Evolutionary conservation across 2,113 vertebrate genomes (phyloP), one percentile per base, ranked within the genome.

Genomic region (Siphamia tubifer): DNA sequence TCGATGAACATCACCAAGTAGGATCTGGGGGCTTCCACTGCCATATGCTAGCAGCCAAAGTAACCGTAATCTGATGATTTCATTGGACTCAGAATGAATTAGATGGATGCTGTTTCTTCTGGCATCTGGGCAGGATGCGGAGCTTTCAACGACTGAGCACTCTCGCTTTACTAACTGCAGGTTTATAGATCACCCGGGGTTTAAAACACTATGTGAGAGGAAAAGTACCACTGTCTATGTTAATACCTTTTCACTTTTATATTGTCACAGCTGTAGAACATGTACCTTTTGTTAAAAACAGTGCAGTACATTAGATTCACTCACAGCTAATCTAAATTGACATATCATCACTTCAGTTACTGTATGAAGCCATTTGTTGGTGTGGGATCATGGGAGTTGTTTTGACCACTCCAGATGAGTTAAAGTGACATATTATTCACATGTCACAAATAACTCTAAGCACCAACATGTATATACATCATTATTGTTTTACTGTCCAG

Each of bases 41-140:
- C 56, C 68, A 32, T 81, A 74, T 42, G 68, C 67, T 32, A 43
- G 48, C 15, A 6, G 81, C 81, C 83, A 82, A 76, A 76, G 54
- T 40, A 74, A 78, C 60, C 39, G 58, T 44, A 56, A 68, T 79
- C 36, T 30, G 45, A 55, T 65, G 69, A 79, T 79, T 60, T 80
- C 67, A 83, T 78, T 16, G 5, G 74, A 28, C 68, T 65, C 69
- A 72, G 75, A 75, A 48, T 21, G 53, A 63, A 57, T 53, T 35
- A 64, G 15, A 68, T 16, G 32, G 53, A 72, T 32, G 70, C 27
- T 58, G 67, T 75, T 81, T 81, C 63, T 79, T 63, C 55, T 70
- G 68, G 72, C 68, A 36, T n/a, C 19, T 19, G 8, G 28, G 45
- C 31, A 57, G 47, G 42, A 73, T 49, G 51, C 47, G 58, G 36